A percentile compares a stretch with the other conserved stretches of the same genome.
These are phyloP conservation scores for Ephestia elutella DNA, from an alignment of 1,140 invertebrate genomes.

Conservation along the genomic window DNA sequence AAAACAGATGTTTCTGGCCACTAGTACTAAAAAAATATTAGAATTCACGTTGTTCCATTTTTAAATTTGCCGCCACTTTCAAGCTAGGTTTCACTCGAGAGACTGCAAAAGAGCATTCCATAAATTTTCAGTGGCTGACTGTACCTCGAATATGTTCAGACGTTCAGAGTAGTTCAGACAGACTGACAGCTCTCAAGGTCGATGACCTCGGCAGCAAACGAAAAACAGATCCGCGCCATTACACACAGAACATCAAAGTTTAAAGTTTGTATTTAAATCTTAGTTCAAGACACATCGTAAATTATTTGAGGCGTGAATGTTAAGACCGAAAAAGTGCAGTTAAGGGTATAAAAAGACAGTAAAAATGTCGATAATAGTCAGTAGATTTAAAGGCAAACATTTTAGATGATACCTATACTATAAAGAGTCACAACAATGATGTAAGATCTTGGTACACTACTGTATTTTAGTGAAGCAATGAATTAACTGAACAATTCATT, in stretches of 20 bases:
- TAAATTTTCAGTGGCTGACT: neutral
- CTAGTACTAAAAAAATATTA: too few species aligned
- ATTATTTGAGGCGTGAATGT: constrained; percentile 9
- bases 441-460: neutral
- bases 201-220: constrained; percentile 15
- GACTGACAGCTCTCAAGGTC: constrained; percentile 3
- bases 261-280: neutral
- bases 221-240: constrained; percentile 23
- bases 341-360: neutral
- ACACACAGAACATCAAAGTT: constrained; percentile 20
- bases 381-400: too few species aligned
- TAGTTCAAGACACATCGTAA: constrained; percentile 3
- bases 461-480: too few species aligned
- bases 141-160: neutral
- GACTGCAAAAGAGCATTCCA: neutral
- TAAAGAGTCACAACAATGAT: neutral
- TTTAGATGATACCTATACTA: too few species aligned
- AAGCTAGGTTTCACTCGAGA: neutral
- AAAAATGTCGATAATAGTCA: neutral
- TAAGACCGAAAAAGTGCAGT: neutral
- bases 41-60: too few species aligned
- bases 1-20: too few species aligned
- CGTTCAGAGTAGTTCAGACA: too few species aligned
- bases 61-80: neutral
- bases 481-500: neutral